A percentile compares a stretch with the other conserved stretches of the same genome.
phyloP scores from a whole-genome alignment of 2,888 invertebrate species.

The Ptychoptera contaminata region DNA sequence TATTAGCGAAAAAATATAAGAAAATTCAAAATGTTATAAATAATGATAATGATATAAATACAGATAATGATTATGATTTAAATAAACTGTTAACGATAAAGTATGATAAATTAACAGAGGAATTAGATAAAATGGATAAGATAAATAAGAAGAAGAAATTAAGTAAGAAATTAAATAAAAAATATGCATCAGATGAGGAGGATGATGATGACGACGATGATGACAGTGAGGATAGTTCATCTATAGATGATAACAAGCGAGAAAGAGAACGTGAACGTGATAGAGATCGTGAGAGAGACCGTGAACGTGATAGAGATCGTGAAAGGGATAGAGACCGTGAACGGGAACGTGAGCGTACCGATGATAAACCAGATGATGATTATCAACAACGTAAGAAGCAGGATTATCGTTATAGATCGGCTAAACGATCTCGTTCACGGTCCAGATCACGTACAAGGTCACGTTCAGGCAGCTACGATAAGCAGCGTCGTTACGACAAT shows the following conservation, averaged over 20 bases:
- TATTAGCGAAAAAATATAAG: slow-evolving; percentile 54
- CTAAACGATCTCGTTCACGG: too few relatives aligned
- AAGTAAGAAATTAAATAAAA: background rate
- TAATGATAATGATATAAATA: slow-evolving; percentile 13
- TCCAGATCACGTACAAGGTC: too few relatives aligned
- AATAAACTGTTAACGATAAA: slow-evolving; percentile 26
- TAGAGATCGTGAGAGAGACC: background rate
- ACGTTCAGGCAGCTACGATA: too few relatives aligned
- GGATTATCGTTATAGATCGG: too few relatives aligned
- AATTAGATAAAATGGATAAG: slow-evolving; percentile 24
- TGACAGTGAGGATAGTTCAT: slow-evolving; percentile 5
- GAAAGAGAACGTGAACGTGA: background rate
- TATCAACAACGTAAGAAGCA: too few relatives aligned
- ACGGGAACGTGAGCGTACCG: too few relatives aligned
- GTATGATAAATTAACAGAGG: slow-evolving; percentile 26
- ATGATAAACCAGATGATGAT: too few relatives aligned
- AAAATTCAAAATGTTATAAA: slow-evolving; percentile 38
- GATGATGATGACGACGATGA: slow-evolving; percentile 3
- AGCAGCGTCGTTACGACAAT: too few relatives aligned
- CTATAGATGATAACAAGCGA: background rate
- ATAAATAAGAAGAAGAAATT: slow-evolving; percentile 9
- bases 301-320: background rate
- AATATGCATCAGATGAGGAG: background rate
- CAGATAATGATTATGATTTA: slow-evolving; percentile 19
- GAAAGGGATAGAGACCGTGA: too few relatives aligned